Conservation (phyloP, 2,888 invertebrate species). For the Pyralis farinalis region DNA sequence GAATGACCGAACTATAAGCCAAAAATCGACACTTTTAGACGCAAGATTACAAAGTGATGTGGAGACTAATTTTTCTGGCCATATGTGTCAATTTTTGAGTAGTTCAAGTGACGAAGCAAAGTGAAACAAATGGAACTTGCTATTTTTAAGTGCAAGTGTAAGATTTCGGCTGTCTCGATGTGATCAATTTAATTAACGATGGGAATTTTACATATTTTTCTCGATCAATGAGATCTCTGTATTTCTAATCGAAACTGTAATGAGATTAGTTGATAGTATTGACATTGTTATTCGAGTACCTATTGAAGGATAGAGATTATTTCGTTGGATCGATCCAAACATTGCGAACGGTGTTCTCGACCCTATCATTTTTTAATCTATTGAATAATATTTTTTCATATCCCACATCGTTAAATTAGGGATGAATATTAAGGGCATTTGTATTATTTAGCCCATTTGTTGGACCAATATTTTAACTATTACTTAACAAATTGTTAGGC, state of each 20-base stretch:
- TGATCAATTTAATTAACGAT: constrained; percentile 59
- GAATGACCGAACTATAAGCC: constrained; percentile 67
- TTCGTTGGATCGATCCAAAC: constrained; percentile 66
- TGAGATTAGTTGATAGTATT: constrained; percentile 80
- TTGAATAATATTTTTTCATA: constrained; percentile 81
- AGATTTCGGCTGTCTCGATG: constrained; percentile 68
- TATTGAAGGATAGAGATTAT: constrained; percentile 74
- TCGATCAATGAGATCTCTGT: constrained; percentile 65
- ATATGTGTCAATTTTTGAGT: constrained; percentile 68
- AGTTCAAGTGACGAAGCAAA: constrained; percentile 51
- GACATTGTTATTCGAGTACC: constrained; percentile 80
- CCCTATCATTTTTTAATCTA: constrained; percentile 79
- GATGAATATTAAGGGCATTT: constrained; percentile 81
- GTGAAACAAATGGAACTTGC: constrained; percentile 44
- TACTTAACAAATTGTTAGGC: constrained; percentile 81
- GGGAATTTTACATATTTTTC: constrained; percentile 54
- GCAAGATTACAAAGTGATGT: constrained; percentile 39
- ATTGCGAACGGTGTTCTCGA: constrained; percentile 70
- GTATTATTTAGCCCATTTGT: constrained; percentile 82
- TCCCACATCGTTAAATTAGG: constrained; percentile 80
- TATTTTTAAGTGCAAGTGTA: constrained; percentile 61
- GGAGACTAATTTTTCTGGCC: constrained; percentile 41
- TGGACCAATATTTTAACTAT: constrained; percentile 82
- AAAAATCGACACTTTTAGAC: constrained; percentile 57
- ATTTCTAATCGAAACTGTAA: constrained; percentile 75